Conservation (phyloP, 2,113 vertebrate genomes). For the Elanus axillaris region DNA sequence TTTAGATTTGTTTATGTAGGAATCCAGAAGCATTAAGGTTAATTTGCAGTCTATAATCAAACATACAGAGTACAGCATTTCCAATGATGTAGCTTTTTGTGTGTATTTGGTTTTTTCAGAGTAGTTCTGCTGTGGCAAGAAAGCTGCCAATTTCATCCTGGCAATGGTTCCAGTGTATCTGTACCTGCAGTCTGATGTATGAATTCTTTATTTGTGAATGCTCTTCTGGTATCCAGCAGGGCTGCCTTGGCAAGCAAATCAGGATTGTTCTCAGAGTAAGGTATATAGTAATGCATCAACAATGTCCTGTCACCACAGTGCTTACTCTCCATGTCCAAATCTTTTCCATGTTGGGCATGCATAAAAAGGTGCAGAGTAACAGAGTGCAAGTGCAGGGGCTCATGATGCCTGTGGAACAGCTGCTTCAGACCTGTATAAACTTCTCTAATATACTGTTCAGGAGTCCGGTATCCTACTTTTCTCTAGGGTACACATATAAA, state of each 20-base stretch:
- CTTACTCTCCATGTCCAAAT: not conserved
- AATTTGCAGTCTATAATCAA: not conserved
- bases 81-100: not conserved
- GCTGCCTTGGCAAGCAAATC: not conserved
- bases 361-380: not conserved
- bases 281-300: not conserved
- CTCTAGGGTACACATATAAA: no score
- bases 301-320: not conserved
- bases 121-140: not conserved
- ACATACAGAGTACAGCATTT: not conserved
- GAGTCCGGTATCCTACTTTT: not conserved
- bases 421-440: not conserved
- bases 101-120: not conserved
- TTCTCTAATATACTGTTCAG: not conserved
- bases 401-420: not conserved
- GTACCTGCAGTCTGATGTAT: not conserved
- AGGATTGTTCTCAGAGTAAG: not conserved
- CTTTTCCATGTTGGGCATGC: accelerated
- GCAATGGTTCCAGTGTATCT: not conserved
- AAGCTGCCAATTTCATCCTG: not conserved
- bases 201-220: not conserved
- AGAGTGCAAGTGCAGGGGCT: not conserved
- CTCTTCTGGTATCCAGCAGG: not conserved
- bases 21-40: not conserved
- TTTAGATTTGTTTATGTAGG: not conserved